A percentile compares a stretch with the other conserved stretches of the same genome.
These are phyloP conservation scores for Hypercompe scribonia DNA, from an alignment of 2,888 invertebrate genomes.

Conservation along the genomic window DNA sequence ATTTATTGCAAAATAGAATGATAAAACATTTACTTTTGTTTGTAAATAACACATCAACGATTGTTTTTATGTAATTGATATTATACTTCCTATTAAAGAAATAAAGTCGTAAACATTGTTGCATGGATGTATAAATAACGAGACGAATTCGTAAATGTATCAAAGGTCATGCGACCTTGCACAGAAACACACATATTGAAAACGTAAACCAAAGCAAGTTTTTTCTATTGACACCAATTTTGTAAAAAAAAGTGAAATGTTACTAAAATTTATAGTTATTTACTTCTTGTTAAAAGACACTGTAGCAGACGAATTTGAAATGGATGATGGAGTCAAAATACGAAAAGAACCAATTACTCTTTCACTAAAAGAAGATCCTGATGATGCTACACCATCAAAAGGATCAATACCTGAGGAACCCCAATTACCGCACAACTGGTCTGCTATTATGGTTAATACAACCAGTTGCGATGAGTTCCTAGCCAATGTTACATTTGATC, in stretches of 20 bases:
- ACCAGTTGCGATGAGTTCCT: slow-evolving; percentile 70
- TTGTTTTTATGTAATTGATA: neutral
- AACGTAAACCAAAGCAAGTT: neutral
- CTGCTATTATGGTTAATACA: slow-evolving; percentile 52
- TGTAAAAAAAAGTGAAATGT: neutral
- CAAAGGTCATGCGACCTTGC: neutral
- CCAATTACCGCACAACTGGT: neutral
- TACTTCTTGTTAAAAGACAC: neutral
- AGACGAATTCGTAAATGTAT: neutral
- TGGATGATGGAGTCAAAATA: neutral
- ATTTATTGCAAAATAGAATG: neutral
- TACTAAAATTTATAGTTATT: neutral
- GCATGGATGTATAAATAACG: neutral
- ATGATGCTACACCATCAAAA: neutral
- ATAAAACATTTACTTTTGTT: neutral
- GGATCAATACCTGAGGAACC: neutral
- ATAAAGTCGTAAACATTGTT: neutral
- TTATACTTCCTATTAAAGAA: slow-evolving; percentile 4
- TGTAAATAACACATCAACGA: neutral
- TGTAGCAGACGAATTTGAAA: neutral
- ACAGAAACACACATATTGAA: neutral
- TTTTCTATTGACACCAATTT: neutral
- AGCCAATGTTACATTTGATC: slow-evolving; percentile 56
- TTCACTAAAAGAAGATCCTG: neutral
- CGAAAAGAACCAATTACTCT: neutral